A percentile compares a stretch with the other conserved stretches of the same genome.
Conservation (phyloP, 2,113 vertebrate genomes). For the Mormyrus iriodes region DNA sequence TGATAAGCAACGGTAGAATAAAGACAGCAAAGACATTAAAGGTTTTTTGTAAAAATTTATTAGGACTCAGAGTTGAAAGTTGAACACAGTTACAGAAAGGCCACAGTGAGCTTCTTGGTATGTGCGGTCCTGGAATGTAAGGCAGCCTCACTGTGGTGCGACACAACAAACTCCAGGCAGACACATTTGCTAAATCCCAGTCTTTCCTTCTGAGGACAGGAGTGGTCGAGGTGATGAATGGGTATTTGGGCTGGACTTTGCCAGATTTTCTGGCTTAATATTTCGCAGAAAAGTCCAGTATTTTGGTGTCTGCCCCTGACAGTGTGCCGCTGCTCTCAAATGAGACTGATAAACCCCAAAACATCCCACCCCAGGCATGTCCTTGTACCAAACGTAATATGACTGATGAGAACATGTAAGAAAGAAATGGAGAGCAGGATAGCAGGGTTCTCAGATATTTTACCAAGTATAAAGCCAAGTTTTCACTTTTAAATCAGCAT, state of each 20-base stretch:
- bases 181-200: not conserved
- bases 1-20: not conserved
- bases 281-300: not conserved
- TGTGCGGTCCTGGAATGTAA: not conserved
- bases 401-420: not conserved
- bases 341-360: not conserved
- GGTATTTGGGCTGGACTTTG: not conserved
- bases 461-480: not conserved
- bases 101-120: not conserved
- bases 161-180: not conserved
- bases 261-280: not conserved
- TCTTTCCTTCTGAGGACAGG: not conserved
- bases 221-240: not conserved
- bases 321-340: not conserved
- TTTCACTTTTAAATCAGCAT: not conserved
- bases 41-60: constrained; percentile 21
- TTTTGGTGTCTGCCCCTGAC: not conserved
- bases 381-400: not conserved
- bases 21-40: not conserved
- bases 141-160: not conserved
- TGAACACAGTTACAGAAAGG: constrained; percentile 1
- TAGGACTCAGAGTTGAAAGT: constrained; percentile 16
- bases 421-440: not conserved
- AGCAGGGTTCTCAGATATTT: not conserved
- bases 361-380: not conserved